phyloP scores from a whole-genome alignment of 2,797 vertebrate species.

The Catamblyrhynchus diadema region DNA sequence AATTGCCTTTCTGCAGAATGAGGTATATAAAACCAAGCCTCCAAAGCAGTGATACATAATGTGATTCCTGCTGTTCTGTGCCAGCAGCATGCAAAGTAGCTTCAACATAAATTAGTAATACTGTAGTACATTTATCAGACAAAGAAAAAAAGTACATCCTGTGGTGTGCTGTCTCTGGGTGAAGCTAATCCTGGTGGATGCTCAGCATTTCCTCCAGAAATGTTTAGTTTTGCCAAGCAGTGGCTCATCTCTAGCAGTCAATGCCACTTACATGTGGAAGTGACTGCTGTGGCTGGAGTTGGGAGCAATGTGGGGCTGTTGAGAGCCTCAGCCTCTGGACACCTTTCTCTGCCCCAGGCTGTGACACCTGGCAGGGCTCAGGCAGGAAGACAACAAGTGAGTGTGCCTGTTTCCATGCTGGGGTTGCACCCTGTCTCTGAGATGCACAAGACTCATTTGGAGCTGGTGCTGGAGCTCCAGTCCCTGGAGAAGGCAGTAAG shows the following conservation, averaged over 20 bases:
- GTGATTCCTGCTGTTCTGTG: not conserved
- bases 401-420: rapidly evolving
- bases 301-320: not conserved
- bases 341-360: not conserved
- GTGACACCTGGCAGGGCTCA: not conserved
- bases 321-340: not conserved
- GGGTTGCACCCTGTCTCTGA: not conserved
- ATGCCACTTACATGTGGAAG: not conserved
- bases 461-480: not conserved
- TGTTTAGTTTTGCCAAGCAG: not conserved
- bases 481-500: not conserved
- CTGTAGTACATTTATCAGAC: not conserved
- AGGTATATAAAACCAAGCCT: not conserved
- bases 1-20: not conserved
- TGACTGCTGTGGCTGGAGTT: not conserved
- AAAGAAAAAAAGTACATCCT: not conserved
- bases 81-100: not conserved
- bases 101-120: constrained; percentile 27
- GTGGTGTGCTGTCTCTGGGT: not conserved
- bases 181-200: not conserved
- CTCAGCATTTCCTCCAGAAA: not conserved
- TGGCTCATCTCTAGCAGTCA: not conserved
- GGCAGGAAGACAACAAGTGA: not conserved
- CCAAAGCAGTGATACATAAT: not conserved
- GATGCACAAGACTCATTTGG: not conserved